phyloP scores from a whole-genome alignment of 2,797 vertebrate genomes.

The Masticophis lateralis region DNA sequence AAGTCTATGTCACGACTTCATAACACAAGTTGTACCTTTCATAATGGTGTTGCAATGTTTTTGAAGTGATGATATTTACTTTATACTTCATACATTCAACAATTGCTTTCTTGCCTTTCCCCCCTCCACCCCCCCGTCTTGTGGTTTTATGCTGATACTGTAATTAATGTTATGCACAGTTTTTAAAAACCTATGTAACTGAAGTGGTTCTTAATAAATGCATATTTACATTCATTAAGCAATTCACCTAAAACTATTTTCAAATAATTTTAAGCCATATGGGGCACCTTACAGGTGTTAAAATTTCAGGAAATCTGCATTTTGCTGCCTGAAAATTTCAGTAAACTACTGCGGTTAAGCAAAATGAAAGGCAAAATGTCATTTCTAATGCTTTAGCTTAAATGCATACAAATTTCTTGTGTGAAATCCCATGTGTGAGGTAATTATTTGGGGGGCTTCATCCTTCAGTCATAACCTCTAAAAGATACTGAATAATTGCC shows the following conservation, averaged over 20 bases:
- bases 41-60: neutral
- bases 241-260: neutral
- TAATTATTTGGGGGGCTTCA: slow-evolving; percentile 14
- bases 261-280: neutral
- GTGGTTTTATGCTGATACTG: neutral
- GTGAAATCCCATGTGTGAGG: slow-evolving; percentile 11
- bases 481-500: slow-evolving; percentile 20
- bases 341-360: neutral
- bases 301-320: neutral
- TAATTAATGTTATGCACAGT: neutral
- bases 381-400: slow-evolving; percentile 10
- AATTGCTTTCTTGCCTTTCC: neutral
- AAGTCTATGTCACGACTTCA: neutral
- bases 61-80: neutral
- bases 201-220: neutral
- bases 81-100: neutral
- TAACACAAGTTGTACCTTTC: neutral
- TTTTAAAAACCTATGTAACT: slow-evolving; percentile 16
- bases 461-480: slow-evolving; percentile 19
- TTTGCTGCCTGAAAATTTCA: slow-evolving; percentile 10
- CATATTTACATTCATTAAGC: neutral
- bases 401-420: slow-evolving; percentile 6
- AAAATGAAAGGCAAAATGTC: slow-evolving; percentile 4
- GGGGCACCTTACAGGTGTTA: neutral
- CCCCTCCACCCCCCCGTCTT: accelerated